A percentile compares a stretch with the other conserved stretches of the same genome.
These are phyloP conservation scores for Drosophila multiciliata DNA, from an alignment of 2,888 invertebrate species.

Conservation along the genomic window DNA sequence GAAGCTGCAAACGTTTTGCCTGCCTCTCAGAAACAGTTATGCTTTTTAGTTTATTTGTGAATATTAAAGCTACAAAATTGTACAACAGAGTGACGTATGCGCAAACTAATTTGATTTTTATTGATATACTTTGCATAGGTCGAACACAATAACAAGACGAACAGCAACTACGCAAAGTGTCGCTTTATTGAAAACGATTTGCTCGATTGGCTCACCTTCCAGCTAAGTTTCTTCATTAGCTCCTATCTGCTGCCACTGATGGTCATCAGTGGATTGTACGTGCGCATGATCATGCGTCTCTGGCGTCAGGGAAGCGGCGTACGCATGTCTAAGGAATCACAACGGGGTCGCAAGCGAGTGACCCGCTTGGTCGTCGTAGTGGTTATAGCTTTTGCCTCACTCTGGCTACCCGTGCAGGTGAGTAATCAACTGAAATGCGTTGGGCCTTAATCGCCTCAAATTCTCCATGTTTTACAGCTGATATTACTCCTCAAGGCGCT, in stretches of 20 bases:
- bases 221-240: slow-evolving; percentile 93
- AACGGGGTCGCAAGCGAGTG: slow-evolving; percentile 93
- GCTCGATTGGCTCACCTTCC: slow-evolving; percentile 84
- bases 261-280: slow-evolving; percentile 93
- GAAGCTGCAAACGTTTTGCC: slow-evolving; percentile 36
- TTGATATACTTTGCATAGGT: slow-evolving; percentile 33
- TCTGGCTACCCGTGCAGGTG: slow-evolving; percentile 97
- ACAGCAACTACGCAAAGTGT: slow-evolving; percentile 80
- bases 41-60: slow-evolving; percentile 47
- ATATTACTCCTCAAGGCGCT: slow-evolving; percentile 91
- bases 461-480: slow-evolving; percentile 87
- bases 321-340: slow-evolving; percentile 90
- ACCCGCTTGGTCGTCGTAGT: slow-evolving; percentile 96
- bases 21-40: slow-evolving; percentile 14
- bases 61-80: slow-evolving; percentile 48
- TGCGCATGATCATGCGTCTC: slow-evolving; percentile 94
- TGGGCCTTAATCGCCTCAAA: not conserved
- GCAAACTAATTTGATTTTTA: slow-evolving; percentile 38
- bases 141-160: slow-evolving; percentile 85
- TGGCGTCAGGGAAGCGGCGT: slow-evolving; percentile 93
- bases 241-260: slow-evolving; percentile 95
- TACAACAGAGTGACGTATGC: slow-evolving; percentile 50
- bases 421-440: slow-evolving; percentile 51
- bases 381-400: slow-evolving; percentile 96
- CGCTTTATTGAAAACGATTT: slow-evolving; percentile 87